Percentiles rank a stretch among this genome's conserved stretches.
Evolutionary conservation across 2,888 invertebrate species (phyloP).

Genomic region (Apamea crenata): DNA sequence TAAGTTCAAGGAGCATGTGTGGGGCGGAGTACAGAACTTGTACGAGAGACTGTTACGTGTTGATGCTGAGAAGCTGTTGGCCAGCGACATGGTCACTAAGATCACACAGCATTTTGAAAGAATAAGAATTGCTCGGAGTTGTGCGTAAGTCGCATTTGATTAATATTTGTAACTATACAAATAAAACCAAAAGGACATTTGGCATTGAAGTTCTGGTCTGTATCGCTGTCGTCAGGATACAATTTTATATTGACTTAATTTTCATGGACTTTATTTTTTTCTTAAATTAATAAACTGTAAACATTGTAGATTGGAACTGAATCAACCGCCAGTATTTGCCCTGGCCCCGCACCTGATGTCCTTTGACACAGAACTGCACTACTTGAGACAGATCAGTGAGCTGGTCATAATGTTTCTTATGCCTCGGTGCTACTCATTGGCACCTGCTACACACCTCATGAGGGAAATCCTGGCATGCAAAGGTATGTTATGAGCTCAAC

Average conservation of each 20-base stretch:
- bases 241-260: not conserved
- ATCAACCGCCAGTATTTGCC: constrained; percentile 92
- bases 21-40: constrained; percentile 94
- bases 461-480: constrained; percentile 96
- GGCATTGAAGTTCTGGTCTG: not conserved
- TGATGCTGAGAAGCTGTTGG: constrained; percentile 95
- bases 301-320: constrained; percentile 90
- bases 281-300: not conserved
- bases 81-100: constrained; percentile 95
- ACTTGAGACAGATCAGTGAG: constrained; percentile 95
- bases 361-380: constrained; percentile 94
- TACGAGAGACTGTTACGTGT: constrained; percentile 93
- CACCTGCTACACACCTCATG: constrained; percentile 94
- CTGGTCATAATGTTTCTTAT: constrained; percentile 95
- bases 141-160: constrained; percentile 91
- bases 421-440: constrained; percentile 94
- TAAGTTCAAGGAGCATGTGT: constrained; percentile 94
- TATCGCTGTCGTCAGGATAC: not conserved
- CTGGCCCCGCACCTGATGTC: constrained; percentile 94
- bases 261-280: not conserved
- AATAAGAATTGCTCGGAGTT: constrained; percentile 94
- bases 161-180: not conserved
- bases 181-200: not conserved
- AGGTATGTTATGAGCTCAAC: constrained; percentile 89
- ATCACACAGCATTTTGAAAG: constrained; percentile 96